Evolutionary conservation across 2,797 vertebrate genomes (phyloP), one percentile per base, ranked within the genome.

Genomic region (Pangasius larnaudii): DNA sequence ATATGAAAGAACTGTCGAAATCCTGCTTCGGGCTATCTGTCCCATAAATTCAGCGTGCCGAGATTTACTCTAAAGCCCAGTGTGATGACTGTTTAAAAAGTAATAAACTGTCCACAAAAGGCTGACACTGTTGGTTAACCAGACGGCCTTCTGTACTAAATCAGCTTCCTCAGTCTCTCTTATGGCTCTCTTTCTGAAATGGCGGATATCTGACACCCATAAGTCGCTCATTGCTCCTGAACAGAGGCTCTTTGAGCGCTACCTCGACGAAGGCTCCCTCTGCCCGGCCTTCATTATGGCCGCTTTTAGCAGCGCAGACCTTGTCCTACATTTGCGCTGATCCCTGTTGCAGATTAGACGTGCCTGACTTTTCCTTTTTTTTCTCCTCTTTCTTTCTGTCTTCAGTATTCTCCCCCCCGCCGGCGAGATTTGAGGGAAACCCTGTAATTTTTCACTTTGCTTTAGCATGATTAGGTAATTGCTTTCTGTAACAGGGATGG

Each of bases 391-490:
- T 69, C 65, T 56, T 75, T 85, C 67, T 56, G 69, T 84, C 56
- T 11, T 72, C 72, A 22, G 88, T 91, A 85, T 91, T 4, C 9
- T 91, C 89, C 90, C 93, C 94, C 86, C 93, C 93, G 81, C 75
- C 19, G 59, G 87, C 49, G 36, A 86, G 80, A 85, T 91, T 61
- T 46, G 84, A 90, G 42, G 89, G 24, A 91, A 92, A 93, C 89
- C 33, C 89, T 90, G 93, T 90, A 91, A 94, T 94, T 95, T 93
- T 89, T 95, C 91, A 94, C 94, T 95, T 93, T 92, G 91, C 92
- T 93, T 91, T 90, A 79, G 91, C 91, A 87, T 93, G 94, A 95
- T 92, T 92, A 94, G 94, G 93, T 95, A 95, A 93, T 94, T 87
- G 92, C 92, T 92, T 94, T 93, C 91, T 92, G 90, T 94, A 93